Evolutionary conservation across 2,888 invertebrate genomes (phyloP).

Genomic region (Pocota personata): DNA sequence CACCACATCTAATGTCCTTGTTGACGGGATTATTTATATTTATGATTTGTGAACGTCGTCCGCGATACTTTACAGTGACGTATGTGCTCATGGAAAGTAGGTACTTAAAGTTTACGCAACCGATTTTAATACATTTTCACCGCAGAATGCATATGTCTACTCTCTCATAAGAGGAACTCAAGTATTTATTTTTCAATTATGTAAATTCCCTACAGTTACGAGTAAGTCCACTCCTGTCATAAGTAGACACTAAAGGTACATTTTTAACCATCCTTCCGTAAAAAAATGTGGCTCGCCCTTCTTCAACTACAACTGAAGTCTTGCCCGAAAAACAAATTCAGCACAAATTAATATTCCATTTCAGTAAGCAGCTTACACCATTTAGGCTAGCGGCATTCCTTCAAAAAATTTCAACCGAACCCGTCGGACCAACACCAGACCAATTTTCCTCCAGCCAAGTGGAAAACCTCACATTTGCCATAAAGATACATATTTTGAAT

Average conservation of each 20-base stretch:
- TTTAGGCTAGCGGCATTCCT: slow-evolving; percentile 33
- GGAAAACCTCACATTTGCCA: slow-evolving; percentile 71
- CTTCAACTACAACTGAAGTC: background rate
- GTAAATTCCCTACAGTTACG: background rate
- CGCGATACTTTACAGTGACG: too few relatives aligned
- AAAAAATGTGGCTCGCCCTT: background rate
- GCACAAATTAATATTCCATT: slow-evolving; percentile 71
- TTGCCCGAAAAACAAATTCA: slow-evolving; percentile 38
- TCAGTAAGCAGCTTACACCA: slow-evolving; percentile 67
- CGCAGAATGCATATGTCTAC: background rate
- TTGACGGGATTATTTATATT: too few relatives aligned
- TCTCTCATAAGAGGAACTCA: background rate
- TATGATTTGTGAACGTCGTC: too few relatives aligned
- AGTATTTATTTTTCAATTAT: background rate
- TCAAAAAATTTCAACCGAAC: slow-evolving; percentile 24
- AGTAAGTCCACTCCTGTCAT: background rate
- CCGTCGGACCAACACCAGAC: background rate
- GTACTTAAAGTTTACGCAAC: too few relatives aligned
- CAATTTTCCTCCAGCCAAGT: slow-evolving; percentile 32
- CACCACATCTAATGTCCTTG: too few relatives aligned
- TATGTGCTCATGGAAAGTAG: too few relatives aligned
- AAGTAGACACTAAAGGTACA: background rate
- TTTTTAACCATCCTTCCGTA: background rate
- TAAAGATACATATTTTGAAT: slow-evolving; percentile 65
- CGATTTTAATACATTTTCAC: too few relatives aligned